Conservation (phyloP, 92 coral and sea anemone species). For the Pocillopora meandrina region DNA sequence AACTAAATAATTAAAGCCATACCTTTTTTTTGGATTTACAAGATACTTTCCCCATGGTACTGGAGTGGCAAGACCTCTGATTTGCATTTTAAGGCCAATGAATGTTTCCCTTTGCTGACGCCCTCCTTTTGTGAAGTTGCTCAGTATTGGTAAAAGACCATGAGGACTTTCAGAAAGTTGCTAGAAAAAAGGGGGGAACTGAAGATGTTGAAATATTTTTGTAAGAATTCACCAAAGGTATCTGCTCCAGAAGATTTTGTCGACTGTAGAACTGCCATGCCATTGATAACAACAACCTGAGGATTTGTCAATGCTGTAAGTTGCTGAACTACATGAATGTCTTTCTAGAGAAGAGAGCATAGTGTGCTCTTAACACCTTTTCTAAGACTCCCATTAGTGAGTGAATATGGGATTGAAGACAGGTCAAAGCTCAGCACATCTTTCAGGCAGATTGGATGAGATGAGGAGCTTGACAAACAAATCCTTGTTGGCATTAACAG, state of each 20-base stretch:
- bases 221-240: slow-evolving; percentile 46
- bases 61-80: slow-evolving; percentile 50
- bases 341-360: slow-evolving; percentile 44
- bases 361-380: slow-evolving; percentile 55
- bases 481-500: slow-evolving; percentile 49
- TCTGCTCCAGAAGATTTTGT: slow-evolving; percentile 46
- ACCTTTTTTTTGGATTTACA: slow-evolving; percentile 50
- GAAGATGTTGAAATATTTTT: slow-evolving; percentile 46
- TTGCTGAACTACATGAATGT: slow-evolving; percentile 34
- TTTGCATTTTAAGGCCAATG: slow-evolving; percentile 33
- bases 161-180: slow-evolving; percentile 12
- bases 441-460: slow-evolving; percentile 47
- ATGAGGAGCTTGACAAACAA: slow-evolving; percentile 60
- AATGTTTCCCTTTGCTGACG: slow-evolving; percentile 49
- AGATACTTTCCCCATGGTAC: slow-evolving; percentile 60
- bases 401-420: slow-evolving; percentile 57
- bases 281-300: slow-evolving; percentile 43
- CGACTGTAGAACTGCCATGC: slow-evolving; percentile 43
- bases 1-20: slow-evolving; percentile 3
- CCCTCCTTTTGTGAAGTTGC: slow-evolving; percentile 44
- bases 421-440: slow-evolving; percentile 43
- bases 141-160: slow-evolving; percentile 39
- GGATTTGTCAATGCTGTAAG: slow-evolving; percentile 39
- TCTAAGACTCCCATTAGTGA: slow-evolving; percentile 51
- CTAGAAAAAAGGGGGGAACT: slow-evolving; percentile 24